These are phyloP conservation scores for Catagonus wagneri DNA, from an alignment of 2,113 vertebrate genomes.

Conservation along the genomic window DNA sequence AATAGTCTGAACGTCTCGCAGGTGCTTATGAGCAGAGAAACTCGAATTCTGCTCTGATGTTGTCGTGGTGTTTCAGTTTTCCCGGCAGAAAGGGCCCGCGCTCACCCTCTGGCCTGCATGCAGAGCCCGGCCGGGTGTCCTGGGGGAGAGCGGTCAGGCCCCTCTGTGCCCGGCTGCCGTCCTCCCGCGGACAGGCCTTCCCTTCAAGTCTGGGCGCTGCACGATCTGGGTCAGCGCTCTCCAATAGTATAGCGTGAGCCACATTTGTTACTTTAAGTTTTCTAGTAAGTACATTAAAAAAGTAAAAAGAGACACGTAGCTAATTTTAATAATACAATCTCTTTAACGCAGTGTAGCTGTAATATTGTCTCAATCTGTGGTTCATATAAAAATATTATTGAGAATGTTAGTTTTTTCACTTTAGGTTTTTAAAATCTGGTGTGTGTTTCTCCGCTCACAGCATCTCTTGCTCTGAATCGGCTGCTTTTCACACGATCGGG, in stretches of 20 bases:
- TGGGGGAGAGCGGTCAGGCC: neutral
- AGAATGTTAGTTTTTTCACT: neutral
- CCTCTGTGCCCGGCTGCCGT: neutral
- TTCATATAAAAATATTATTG: neutral
- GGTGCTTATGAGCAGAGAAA: neutral
- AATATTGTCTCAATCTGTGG: neutral
- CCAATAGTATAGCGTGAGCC: fast-evolving
- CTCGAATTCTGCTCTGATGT: neutral
- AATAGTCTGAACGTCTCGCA: neutral
- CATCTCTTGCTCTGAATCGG: neutral
- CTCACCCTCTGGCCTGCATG: neutral
- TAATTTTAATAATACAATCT: neutral
- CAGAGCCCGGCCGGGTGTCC: neutral
- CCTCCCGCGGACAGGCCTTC: neutral
- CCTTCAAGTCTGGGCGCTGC: neutral
- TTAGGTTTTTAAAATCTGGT: neutral
- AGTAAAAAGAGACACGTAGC: neutral
- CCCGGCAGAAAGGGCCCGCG: neutral
- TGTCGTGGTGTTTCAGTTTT: neutral
- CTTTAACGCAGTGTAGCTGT: neutral
- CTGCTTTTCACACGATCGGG: neutral
- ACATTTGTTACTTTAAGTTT: neutral
- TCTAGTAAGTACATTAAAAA: neutral
- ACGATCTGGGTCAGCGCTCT: neutral
- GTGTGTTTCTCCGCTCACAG: neutral